These are phyloP conservation scores for Agriopis leucophaearia DNA, from an alignment of 2,888 invertebrate species.

Conservation along the genomic window DNA sequence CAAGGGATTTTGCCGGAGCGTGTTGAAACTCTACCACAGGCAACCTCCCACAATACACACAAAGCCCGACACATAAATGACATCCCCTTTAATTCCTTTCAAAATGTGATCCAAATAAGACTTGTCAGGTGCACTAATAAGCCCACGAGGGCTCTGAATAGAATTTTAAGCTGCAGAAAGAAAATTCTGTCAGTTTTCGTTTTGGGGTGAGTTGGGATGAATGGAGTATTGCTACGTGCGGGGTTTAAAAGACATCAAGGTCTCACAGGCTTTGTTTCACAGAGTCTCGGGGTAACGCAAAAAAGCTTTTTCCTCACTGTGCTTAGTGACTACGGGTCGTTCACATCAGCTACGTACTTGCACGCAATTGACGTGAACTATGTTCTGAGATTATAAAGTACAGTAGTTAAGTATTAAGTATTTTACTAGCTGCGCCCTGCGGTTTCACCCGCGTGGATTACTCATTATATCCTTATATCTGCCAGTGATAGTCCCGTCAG, in stretches of 20 bases:
- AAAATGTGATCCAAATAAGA: constrained; percentile 44
- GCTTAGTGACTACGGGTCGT: too few relatives aligned
- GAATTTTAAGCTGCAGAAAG: constrained; percentile 14
- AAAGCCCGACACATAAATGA: constrained; percentile 56
- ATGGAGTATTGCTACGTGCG: neutral
- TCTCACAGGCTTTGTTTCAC: too few relatives aligned
- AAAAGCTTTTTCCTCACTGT: too few relatives aligned
- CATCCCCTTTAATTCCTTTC: constrained; percentile 63
- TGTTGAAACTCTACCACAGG: constrained; percentile 20
- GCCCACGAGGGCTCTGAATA: constrained; percentile 35
- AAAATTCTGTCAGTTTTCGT: constrained; percentile 20
- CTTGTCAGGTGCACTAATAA: constrained; percentile 56
- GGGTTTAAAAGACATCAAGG: neutral
- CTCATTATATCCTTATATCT: too few relatives aligned
- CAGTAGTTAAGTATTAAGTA: too few relatives aligned
- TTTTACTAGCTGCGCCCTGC: too few relatives aligned
- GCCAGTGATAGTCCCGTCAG: too few relatives aligned
- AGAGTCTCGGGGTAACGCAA: too few relatives aligned
- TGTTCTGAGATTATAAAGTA: too few relatives aligned
- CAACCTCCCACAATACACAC: constrained; percentile 47
- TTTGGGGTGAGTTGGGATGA: constrained; percentile 2
- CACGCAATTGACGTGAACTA: too few relatives aligned
- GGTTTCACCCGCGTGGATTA: too few relatives aligned
- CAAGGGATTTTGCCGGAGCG: constrained; percentile 5
- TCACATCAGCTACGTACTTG: too few relatives aligned